Percentiles rank a stretch among this genome's conserved stretches.
Conservation (phyloP, 2,113 vertebrate species). For the Ailurus styani region DNA sequence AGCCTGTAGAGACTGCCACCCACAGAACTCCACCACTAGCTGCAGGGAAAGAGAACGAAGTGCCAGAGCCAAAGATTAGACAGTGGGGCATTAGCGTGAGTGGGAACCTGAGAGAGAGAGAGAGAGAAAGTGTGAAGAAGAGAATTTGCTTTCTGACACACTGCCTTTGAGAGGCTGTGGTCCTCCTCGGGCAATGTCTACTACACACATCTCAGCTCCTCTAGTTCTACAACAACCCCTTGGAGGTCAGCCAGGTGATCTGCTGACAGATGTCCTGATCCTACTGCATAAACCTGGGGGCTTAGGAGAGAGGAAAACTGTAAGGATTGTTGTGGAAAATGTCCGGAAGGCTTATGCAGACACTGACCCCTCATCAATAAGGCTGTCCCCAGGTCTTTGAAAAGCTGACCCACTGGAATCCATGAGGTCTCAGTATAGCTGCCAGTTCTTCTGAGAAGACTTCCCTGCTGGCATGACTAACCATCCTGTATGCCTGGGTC, state of each 20-base stretch:
- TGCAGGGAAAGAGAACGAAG: background rate
- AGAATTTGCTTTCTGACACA: background rate
- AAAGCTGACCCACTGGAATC: background rate
- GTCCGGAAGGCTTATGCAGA: background rate
- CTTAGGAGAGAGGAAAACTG: accelerated
- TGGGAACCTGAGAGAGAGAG: too few species aligned
- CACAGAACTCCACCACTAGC: too few species aligned
- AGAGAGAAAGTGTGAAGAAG: background rate
- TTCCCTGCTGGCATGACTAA: background rate
- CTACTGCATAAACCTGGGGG: background rate
- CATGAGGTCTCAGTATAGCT: background rate
- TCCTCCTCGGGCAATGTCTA: background rate
- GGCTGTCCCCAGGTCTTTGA: background rate
- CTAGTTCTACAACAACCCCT: background rate
- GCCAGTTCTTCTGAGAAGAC: background rate
- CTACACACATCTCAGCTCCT: background rate
- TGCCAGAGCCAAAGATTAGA: background rate
- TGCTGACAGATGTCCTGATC: background rate
- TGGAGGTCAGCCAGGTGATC: background rate
- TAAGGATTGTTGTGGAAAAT: accelerated
- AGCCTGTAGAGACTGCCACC: too few species aligned
- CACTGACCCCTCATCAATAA: accelerated
- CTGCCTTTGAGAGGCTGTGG: background rate
- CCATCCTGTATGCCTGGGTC: accelerated
- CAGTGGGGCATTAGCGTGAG: accelerated